Percentiles rank a stretch among this genome's conserved stretches.
phyloP scores from a whole-genome alignment of 2,113 vertebrate genomes.

The Oryzias curvinotus region DNA sequence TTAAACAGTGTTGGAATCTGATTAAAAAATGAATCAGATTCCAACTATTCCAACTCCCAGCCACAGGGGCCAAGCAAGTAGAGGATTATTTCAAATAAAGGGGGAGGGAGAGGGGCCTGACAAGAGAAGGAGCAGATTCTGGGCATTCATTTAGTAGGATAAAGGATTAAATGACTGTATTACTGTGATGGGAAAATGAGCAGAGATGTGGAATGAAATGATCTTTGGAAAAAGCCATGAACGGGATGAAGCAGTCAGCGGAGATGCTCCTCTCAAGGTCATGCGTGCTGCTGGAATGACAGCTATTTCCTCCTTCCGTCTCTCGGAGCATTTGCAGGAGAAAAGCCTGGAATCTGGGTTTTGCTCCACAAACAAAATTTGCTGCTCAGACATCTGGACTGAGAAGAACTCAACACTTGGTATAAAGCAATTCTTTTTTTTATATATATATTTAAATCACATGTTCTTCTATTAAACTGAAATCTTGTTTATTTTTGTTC shows the following conservation, averaged over 20 bases:
- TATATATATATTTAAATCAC: too few species aligned
- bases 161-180: constrained; percentile 38
- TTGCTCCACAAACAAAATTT: constrained; percentile 13
- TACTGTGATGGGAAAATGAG: constrained; percentile 22
- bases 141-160: constrained; percentile 37
- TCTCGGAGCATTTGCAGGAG: constrained; percentile 43
- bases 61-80: neutral
- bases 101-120: constrained; percentile 4
- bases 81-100: constrained; percentile 30
- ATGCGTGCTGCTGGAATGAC: constrained; percentile 66
- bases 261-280: constrained; percentile 65
- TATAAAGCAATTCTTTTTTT: too few species aligned
- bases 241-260: constrained; percentile 43
- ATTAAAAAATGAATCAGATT: constrained; percentile 9
- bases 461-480: neutral
- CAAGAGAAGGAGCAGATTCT: constrained; percentile 7
- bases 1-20: neutral
- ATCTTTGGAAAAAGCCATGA: constrained; percentile 1
- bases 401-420: neutral
- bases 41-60: neutral
- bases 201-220: constrained; percentile 22
- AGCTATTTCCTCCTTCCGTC: constrained; percentile 68
- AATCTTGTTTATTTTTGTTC: neutral
- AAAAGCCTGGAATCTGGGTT: constrained; percentile 48
- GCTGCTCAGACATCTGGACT: neutral